Evolutionary conservation across 2,888 invertebrate species (phyloP).

Genomic region (Pterobdella sp.): DNA sequence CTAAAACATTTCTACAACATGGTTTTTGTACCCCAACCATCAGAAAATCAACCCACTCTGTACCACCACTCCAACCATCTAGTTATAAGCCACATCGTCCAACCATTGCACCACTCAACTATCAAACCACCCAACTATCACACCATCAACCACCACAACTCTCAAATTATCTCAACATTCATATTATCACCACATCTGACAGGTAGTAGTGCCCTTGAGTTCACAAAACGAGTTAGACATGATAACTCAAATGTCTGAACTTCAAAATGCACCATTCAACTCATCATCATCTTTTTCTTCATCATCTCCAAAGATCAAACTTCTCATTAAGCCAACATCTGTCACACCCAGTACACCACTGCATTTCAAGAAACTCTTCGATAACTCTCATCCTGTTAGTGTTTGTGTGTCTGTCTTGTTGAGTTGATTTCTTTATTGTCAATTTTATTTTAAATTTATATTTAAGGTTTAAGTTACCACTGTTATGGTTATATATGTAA

Average conservation of each 20-base stretch:
- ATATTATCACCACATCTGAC: not conserved
- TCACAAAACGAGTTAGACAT: constrained; percentile 24
- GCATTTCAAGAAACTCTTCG: constrained; percentile 18
- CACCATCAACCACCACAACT: not conserved
- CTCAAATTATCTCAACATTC: too few relatives aligned
- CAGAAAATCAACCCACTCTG: not conserved
- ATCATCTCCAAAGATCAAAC: constrained; percentile 18
- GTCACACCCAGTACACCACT: constrained; percentile 16
- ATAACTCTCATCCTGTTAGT: not conserved
- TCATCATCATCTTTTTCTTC: not conserved
- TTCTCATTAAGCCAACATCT: constrained; percentile 11
- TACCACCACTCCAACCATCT: not conserved
- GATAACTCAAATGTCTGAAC: constrained; percentile 13
- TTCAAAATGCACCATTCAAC: not conserved
- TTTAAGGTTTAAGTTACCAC: too few relatives aligned
- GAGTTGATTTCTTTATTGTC: too few relatives aligned
- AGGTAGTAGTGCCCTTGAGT: constrained; percentile 24
- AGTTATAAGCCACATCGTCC: not conserved
- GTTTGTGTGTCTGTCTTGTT: not conserved
- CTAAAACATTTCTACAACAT: too few relatives aligned
- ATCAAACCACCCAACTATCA: too few relatives aligned
- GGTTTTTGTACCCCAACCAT: constrained; percentile 21
- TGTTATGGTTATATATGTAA: too few relatives aligned
- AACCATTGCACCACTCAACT: not conserved
- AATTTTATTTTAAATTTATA: too few relatives aligned